Conservation (phyloP, 2,113 vertebrate genomes). For the Pterocles gutturalis region DNA sequence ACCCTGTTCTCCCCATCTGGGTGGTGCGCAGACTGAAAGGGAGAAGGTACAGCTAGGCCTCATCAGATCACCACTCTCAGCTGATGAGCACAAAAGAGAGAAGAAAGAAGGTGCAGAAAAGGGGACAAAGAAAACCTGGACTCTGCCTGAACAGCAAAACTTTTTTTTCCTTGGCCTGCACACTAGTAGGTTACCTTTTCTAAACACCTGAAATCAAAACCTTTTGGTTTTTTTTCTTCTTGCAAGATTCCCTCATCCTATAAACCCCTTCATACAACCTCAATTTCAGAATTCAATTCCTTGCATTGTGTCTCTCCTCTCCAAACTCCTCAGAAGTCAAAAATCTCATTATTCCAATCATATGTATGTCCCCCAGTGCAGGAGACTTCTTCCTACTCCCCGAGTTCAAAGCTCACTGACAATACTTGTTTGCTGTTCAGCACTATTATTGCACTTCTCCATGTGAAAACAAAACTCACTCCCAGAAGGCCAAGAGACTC, state of each 20-base stretch:
- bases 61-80: neutral
- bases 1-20: neutral
- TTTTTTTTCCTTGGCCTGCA: neutral
- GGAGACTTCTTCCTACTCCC: neutral
- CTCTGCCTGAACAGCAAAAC: neutral
- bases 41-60: neutral
- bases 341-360: neutral
- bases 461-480: neutral
- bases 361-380: neutral
- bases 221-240: neutral
- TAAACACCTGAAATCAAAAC: neutral
- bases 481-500: neutral
- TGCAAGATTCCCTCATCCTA: neutral
- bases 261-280: neutral
- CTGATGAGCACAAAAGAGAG: neutral
- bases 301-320: neutral
- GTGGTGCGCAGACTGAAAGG: neutral
- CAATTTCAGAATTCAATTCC: neutral
- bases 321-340: neutral
- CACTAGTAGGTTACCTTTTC: neutral
- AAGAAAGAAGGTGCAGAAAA: neutral
- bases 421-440: neutral
- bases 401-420: conserved; percentile 7
- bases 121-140: neutral
- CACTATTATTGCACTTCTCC: neutral